These are phyloP conservation scores for Brotogeris chrysoptera DNA, from an alignment of 2,797 vertebrate genomes.

Conservation along the genomic window DNA sequence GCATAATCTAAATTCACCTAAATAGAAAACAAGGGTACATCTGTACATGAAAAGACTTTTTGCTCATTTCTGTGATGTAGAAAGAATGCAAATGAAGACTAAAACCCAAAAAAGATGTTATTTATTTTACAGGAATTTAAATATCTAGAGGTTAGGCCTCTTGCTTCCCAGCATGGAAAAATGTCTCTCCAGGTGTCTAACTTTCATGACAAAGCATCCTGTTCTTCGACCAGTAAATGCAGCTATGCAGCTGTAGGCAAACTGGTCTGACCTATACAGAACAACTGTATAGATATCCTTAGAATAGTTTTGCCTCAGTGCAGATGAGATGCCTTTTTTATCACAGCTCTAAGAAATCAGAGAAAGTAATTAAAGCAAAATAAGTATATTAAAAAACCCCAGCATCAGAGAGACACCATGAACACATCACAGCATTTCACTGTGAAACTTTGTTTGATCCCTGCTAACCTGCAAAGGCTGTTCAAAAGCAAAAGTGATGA, in stretches of 20 bases:
- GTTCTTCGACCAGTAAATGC: not conserved
- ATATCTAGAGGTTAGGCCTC: not conserved
- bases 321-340: not conserved
- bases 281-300: not conserved
- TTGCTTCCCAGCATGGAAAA: not conserved
- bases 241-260: not conserved
- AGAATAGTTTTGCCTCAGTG: not conserved
- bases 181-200: not conserved
- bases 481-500: not conserved
- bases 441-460: not conserved
- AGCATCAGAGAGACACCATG: not conserved
- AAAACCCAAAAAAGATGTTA: not conserved
- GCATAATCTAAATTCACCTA: not conserved
- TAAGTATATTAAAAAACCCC: not conserved
- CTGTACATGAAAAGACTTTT: not conserved
- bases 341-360: not conserved
- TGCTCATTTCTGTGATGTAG: not conserved
- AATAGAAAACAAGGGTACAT: not conserved
- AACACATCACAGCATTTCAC: not conserved
- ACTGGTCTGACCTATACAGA: not conserved
- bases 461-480: not conserved
- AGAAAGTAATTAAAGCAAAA: not conserved
- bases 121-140: not conserved
- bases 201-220: not conserved
- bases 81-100: not conserved